Conservation (phyloP, 1,140 invertebrate genomes). For the Venturia canescens region DNA sequence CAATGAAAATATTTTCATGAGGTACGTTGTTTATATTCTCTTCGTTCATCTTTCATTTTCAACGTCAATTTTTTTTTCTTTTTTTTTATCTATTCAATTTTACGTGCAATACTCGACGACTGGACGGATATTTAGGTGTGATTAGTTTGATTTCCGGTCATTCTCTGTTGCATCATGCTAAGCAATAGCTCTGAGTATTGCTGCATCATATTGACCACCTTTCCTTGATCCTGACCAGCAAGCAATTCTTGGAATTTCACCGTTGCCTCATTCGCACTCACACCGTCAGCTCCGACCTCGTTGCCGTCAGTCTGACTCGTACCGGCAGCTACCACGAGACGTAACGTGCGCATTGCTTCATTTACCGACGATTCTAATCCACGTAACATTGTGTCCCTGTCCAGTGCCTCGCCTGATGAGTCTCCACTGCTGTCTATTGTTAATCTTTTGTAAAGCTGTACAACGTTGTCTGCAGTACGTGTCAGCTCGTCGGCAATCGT, state of each 20-base stretch:
- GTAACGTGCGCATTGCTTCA: constrained; percentile 72
- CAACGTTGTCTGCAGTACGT: constrained; percentile 81
- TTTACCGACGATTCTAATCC: constrained; percentile 72
- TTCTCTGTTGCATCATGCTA: constrained; percentile 81
- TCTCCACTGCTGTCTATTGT: constrained; percentile 71
- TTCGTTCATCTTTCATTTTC: background rate
- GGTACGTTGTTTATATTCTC: constrained; percentile 40
- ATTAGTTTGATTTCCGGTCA: constrained; percentile 72
- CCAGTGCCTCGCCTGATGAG: constrained; percentile 61
- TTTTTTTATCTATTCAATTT: constrained; percentile 13
- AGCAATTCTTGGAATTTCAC: constrained; percentile 70
- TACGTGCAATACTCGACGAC: constrained; percentile 45
- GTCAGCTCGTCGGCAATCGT: constrained; percentile 82
- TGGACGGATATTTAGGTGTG: constrained; percentile 69
- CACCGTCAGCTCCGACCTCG: constrained; percentile 52
- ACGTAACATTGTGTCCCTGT: constrained; percentile 72
- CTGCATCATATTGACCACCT: constrained; percentile 81
- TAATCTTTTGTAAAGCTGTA: constrained; percentile 81
- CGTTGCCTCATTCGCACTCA: constrained; percentile 64
- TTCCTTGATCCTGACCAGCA: constrained; percentile 74
- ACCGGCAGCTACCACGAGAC: constrained; percentile 66
- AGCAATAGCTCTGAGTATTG: constrained; percentile 82
- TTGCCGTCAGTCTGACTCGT: constrained; percentile 59
- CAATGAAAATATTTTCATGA: constrained; percentile 43
- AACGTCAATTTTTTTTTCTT: background rate